Conservation (phyloP, 2,888 invertebrate species). For the Stomorhina lunata region DNA sequence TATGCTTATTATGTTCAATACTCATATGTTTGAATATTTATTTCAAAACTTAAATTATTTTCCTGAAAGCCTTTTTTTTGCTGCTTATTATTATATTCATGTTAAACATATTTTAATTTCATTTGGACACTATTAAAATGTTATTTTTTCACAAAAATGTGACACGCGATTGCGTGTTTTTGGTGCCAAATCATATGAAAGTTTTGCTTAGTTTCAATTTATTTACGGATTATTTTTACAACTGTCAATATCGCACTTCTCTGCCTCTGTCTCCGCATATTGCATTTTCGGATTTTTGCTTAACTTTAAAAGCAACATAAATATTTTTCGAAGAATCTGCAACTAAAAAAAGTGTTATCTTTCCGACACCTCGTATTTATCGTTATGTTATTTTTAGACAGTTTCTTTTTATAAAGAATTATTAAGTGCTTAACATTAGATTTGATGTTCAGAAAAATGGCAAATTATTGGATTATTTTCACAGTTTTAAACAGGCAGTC, state of each 20-base stretch:
- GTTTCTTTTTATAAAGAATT: neutral
- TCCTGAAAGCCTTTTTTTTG: conserved; percentile 6
- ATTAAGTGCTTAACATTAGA: too few species aligned
- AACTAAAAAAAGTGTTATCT: conserved; percentile 36
- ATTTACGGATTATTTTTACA: conserved; percentile 11
- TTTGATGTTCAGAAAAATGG: neutral
- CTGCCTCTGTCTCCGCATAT: conserved; percentile 28
- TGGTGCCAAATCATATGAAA: conserved; percentile 45
- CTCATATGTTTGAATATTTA: neutral
- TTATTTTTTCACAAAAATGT: conserved; percentile 2
- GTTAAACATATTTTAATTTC: neutral
- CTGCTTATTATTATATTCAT: neutral
- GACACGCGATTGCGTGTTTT: conserved; percentile 60
- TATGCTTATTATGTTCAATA: conserved; percentile 26
- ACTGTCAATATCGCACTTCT: conserved; percentile 30
- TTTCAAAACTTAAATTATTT: neutral
- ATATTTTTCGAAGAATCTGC: neutral
- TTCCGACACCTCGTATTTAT: conserved; percentile 47
- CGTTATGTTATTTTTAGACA: conserved; percentile 40
- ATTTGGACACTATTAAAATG: neutral
- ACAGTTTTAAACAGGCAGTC: neutral
- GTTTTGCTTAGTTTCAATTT: conserved; percentile 1
- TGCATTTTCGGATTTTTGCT: too few species aligned
- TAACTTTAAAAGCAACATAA: neutral
- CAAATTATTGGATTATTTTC: neutral